phyloP scores from a whole-genome alignment of 2,888 invertebrate species.

The Adelognathus sp. region DNA sequence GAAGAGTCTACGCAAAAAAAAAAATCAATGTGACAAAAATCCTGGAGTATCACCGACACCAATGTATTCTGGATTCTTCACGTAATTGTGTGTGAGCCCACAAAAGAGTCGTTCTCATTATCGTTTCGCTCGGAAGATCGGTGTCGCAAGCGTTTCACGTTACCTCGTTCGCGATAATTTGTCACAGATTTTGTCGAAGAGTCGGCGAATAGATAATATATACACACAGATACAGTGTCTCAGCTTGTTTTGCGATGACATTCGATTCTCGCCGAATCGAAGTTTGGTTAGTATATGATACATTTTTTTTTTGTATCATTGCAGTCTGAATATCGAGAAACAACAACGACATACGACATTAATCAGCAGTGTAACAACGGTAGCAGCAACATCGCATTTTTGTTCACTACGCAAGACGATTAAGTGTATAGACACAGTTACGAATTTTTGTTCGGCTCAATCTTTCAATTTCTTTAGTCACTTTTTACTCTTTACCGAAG shows the following conservation, averaged over 20 bases:
- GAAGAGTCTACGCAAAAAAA: not conserved
- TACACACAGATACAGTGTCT: conserved; percentile 1
- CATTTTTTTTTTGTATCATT: conserved; percentile 21
- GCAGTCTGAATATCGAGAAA: conserved; percentile 76
- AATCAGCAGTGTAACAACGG: conserved; percentile 75
- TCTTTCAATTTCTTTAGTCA: conserved; percentile 16
- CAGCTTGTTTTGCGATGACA: not conserved
- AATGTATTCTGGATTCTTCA: not conserved
- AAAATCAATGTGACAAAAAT: not conserved
- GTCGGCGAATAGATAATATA: conserved; percentile 30
- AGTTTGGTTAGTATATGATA: conserved; percentile 3
- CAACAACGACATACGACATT: conserved; percentile 80
- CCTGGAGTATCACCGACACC: conserved; percentile 2
- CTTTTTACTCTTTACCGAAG: not conserved
- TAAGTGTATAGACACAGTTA: conserved; percentile 63
- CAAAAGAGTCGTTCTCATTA: not conserved
- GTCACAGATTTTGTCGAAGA: conserved; percentile 26
- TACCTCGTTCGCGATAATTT: conserved; percentile 27
- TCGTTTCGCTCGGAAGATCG: not conserved
- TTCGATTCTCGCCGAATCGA: conserved; percentile 11
- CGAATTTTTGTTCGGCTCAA: conserved; percentile 53
- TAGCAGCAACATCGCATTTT: conserved; percentile 73
- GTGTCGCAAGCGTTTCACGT: not conserved
- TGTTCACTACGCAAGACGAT: conserved; percentile 52
- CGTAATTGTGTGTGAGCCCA: not conserved